A percentile compares a stretch with the other conserved stretches of the same genome.
phyloP scores from a whole-genome alignment of 2,797 vertebrate genomes.

The Cryptoblepharus egeriae region DNA sequence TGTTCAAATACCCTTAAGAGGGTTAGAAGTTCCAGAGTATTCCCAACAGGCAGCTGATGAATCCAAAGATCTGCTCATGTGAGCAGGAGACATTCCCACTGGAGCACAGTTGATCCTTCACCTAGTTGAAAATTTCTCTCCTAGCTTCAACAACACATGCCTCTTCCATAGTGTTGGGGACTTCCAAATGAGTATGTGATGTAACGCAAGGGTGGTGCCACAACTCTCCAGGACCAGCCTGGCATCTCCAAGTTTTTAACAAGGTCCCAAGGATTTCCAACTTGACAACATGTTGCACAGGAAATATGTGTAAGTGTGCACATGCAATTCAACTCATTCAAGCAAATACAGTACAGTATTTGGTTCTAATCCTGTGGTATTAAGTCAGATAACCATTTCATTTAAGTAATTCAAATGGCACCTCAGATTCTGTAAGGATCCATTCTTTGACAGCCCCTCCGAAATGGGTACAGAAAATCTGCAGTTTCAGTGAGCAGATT shows the following conservation, averaged over 20 bases:
- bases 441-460: too few species aligned
- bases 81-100: not conserved
- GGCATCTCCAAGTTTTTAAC: too few species aligned
- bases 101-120: not conserved
- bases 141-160: not conserved
- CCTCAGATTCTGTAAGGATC: too few species aligned
- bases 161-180: not conserved
- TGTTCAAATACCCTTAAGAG: not conserved
- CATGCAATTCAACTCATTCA: not conserved
- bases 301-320: not conserved
- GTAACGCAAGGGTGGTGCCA: not conserved
- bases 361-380: not conserved
- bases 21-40: not conserved
- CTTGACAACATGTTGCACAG: too few species aligned
- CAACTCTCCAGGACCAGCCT: too few species aligned
- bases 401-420: not conserved
- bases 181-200: not conserved
- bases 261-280: too few species aligned
- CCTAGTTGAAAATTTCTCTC: not conserved
- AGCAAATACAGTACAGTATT: not conserved
- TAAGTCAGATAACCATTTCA: not conserved
- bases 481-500: too few species aligned
- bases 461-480: too few species aligned
- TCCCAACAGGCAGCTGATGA: not conserved
- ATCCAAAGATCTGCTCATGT: not conserved